These are phyloP conservation scores for Eulimnadia texana DNA, from an alignment of 1,140 invertebrate species.

Conservation along the genomic window DNA sequence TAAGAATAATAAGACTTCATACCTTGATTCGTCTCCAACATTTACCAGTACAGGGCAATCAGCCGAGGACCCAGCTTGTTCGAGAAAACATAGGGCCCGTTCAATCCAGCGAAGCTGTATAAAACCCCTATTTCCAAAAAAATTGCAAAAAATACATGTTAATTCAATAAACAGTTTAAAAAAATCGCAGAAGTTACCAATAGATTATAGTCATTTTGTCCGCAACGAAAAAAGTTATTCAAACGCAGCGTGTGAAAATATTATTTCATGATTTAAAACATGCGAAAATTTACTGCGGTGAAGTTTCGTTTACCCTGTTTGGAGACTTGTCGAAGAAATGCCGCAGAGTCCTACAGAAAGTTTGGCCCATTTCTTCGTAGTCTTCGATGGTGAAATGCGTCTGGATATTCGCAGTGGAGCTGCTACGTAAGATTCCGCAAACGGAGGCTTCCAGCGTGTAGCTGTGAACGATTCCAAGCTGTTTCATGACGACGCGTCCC, in stretches of 20 bases:
- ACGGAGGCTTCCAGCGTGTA: slow-evolving; percentile 91
- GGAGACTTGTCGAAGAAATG: slow-evolving; percentile 81
- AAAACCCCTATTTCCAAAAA: slow-evolving; percentile 21
- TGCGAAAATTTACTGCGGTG: background rate
- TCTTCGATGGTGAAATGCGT: slow-evolving; percentile 75
- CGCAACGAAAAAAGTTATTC: slow-evolving; percentile 16
- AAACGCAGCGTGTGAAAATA: slow-evolving; percentile 14
- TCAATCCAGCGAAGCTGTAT: slow-evolving; percentile 52
- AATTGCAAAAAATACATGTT: background rate
- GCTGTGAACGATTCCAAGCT: slow-evolving; percentile 82
- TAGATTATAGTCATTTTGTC: background rate
- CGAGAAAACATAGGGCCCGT: slow-evolving; percentile 59
- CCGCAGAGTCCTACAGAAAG: slow-evolving; percentile 80
- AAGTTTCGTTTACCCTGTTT: slow-evolving; percentile 43
- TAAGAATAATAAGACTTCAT: slow-evolving; percentile 15
- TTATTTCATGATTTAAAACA: background rate
- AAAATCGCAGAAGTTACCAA: background rate
- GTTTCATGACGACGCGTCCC: slow-evolving; percentile 81
- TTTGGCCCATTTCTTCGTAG: slow-evolving; percentile 64
- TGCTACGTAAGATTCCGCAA: slow-evolving; percentile 59
- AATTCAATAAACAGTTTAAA: background rate
- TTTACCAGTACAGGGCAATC: slow-evolving; percentile 72
- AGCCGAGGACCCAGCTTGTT: slow-evolving; percentile 68
- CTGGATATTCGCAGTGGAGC: slow-evolving; percentile 41
- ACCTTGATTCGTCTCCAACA: slow-evolving; percentile 73